Evolutionary conservation across 2,113 vertebrate species (phyloP).

Genomic region (Acinonyx jubatus): DNA sequence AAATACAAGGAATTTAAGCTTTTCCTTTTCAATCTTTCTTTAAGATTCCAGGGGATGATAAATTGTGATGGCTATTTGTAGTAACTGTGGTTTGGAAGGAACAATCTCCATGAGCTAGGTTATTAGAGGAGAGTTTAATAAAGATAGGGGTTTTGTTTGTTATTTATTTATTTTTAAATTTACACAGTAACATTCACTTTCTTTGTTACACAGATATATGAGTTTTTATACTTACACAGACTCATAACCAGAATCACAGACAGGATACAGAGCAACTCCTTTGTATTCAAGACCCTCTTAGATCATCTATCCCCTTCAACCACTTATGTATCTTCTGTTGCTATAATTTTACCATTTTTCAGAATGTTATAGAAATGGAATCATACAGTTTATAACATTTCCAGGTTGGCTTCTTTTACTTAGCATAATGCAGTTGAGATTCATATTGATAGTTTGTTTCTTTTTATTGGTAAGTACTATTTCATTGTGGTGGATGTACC

Average conservation of each 20-base stretch:
- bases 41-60: neutral
- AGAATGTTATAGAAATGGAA: neutral
- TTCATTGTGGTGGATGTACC: neutral
- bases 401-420: neutral
- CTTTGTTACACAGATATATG: neutral
- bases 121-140: neutral
- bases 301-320: neutral
- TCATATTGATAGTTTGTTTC: neutral
- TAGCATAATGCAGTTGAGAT: neutral
- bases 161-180: neutral
- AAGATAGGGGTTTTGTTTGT: accelerated
- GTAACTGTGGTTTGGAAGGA: neutral
- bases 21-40: neutral
- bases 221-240: neutral
- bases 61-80: neutral
- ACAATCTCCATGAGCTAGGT: neutral
- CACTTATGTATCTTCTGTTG: neutral
- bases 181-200: neutral
- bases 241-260: neutral
- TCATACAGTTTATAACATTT: neutral
- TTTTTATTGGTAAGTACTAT: neutral
- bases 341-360: neutral
- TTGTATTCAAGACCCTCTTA: neutral
- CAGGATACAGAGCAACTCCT: neutral
- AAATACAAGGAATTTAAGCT: neutral